phyloP scores from a whole-genome alignment of 2,888 invertebrate species.

The Tetranychus truncatus region DNA sequence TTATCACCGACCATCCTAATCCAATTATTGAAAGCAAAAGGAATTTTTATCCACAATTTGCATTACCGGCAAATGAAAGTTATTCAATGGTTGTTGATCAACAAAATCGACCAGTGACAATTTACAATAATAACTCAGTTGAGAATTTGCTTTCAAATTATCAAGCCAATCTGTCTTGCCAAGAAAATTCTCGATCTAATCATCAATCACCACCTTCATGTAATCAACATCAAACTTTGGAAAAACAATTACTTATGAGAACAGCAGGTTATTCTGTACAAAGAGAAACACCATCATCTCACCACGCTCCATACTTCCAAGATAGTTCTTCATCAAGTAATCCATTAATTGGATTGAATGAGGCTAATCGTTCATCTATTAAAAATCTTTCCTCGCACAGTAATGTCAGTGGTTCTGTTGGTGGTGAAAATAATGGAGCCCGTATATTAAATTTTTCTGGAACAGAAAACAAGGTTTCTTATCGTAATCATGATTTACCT shows the following conservation, averaged over 20 bases:
- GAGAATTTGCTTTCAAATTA: background rate
- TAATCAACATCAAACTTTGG: background rate
- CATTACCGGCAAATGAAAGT: background rate
- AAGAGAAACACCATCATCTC: background rate
- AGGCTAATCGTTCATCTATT: background rate
- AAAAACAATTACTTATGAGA: background rate
- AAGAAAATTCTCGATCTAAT: background rate
- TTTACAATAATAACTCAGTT: background rate
- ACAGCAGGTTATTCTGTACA: background rate
- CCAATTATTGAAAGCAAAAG: background rate
- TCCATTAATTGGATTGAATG: background rate
- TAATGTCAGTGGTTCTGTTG: background rate
- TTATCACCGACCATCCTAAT: background rate
- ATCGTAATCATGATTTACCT: background rate
- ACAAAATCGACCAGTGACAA: background rate
- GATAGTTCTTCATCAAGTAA: background rate
- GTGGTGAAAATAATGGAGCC: background rate
- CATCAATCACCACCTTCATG: background rate
- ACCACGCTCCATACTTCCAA: background rate
- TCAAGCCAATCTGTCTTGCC: background rate
- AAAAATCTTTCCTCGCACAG: background rate
- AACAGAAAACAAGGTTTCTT: background rate
- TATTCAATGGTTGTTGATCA: background rate
- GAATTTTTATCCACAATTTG: background rate
- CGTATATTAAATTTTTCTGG: background rate